phyloP scores from a whole-genome alignment of 2,888 invertebrate species.

The Drosophila suboccidentalis region DNA sequence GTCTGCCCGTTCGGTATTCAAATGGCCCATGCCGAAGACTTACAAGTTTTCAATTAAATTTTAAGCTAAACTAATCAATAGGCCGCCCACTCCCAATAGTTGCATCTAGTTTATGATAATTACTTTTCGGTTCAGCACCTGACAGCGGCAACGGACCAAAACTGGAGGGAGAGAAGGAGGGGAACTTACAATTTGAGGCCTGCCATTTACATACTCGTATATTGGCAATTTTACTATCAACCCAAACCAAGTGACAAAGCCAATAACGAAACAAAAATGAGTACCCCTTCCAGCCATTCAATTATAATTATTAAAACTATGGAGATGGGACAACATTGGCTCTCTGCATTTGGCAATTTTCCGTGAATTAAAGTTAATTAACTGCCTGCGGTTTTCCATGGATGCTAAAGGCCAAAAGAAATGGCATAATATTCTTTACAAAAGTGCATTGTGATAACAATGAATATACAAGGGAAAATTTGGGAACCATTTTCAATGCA shows the following conservation, averaged over 20 bases:
- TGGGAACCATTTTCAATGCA: not conserved
- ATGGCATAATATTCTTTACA: constrained; percentile 3
- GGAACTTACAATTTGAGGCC: constrained; percentile 9
- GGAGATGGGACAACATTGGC: constrained; percentile 36
- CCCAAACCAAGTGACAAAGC: constrained; percentile 31
- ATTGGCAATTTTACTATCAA: constrained; percentile 52
- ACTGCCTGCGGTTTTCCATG: constrained; percentile 51
- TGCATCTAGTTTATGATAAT: constrained; percentile 61
- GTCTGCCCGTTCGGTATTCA: not conserved
- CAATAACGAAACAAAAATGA: constrained; percentile 4
- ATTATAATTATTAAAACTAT: constrained; percentile 59
- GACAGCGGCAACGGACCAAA: constrained; percentile 30
- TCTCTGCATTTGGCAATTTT: constrained; percentile 47
- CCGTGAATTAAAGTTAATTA: constrained; percentile 61
- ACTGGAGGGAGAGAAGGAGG: not conserved
- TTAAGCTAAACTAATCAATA: constrained; percentile 50
- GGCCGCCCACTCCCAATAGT: not conserved
- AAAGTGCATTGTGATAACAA: not conserved
- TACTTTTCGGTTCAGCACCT: constrained; percentile 67
- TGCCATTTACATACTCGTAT: constrained; percentile 44
- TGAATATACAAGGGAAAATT: not conserved
- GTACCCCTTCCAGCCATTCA: constrained; percentile 8
- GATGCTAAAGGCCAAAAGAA: constrained; percentile 1
- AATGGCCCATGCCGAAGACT: constrained; percentile 17
- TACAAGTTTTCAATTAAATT: constrained; percentile 58